Evolutionary conservation across 2,113 vertebrate species (phyloP).

Genomic region (Dinomys branickii): DNA sequence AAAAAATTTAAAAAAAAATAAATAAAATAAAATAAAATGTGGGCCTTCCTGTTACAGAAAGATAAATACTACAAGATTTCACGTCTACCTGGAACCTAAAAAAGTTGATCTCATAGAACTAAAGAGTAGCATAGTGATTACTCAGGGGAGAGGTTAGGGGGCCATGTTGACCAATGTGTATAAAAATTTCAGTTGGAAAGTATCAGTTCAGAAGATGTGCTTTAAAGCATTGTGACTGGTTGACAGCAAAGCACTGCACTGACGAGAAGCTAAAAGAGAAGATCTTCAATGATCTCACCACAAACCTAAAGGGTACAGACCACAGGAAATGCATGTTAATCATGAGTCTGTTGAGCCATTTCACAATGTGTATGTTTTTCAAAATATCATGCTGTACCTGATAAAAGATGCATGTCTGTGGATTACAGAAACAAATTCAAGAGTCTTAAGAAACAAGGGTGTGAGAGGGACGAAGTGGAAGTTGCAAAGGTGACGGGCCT

Average conservation of each 20-base stretch:
- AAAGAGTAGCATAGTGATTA: not conserved
- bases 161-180: not conserved
- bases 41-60: not conserved
- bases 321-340: not conserved
- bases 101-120: not conserved
- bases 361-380: not conserved
- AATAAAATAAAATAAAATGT: rapidly evolving
- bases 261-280: not conserved
- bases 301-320: not conserved
- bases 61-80: not conserved
- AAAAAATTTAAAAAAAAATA: no score
- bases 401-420: not conserved
- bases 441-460: not conserved
- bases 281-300: not conserved
- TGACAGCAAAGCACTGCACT: not conserved
- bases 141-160: rapidly evolving
- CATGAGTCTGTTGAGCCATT: not conserved
- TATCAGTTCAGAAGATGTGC: not conserved
- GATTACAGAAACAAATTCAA: not conserved
- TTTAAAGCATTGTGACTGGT: not conserved
- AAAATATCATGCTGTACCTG: not conserved
- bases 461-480: not conserved
- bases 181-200: not conserved
- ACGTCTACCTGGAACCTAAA: not conserved
- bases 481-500: not conserved